phyloP scores from a whole-genome alignment of 1,140 invertebrate genomes.

The Drosophila sp. region DNA sequence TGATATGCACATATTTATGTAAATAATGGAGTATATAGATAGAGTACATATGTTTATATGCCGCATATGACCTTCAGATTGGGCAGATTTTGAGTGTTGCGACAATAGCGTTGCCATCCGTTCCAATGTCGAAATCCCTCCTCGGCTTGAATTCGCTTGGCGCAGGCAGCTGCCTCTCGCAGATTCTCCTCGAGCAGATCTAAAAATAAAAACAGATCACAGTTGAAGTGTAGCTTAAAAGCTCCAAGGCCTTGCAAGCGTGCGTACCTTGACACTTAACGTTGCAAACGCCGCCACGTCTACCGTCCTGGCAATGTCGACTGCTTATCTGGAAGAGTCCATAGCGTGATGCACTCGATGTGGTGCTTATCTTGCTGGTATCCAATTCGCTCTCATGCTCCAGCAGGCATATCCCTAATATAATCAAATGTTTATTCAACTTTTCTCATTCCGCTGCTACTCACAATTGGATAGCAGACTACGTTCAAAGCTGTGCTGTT shows the following conservation, averaged over 20 bases:
- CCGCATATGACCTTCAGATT: constrained; percentile 67
- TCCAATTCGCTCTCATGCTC: constrained; percentile 88
- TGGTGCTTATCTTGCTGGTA: constrained; percentile 86
- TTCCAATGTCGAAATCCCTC: constrained; percentile 89
- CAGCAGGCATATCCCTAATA: constrained; percentile 89
- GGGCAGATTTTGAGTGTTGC: constrained; percentile 88
- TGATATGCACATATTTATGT: neutral
- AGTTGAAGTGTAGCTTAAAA: neutral
- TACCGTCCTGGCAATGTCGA: constrained; percentile 58
- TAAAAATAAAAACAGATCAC: constrained; percentile 64
- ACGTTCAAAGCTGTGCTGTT: constrained; percentile 62
- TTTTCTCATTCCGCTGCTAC: constrained; percentile 5
- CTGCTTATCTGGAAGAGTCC: constrained; percentile 88
- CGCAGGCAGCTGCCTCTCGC: constrained; percentile 88
- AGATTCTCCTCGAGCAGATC: constrained; percentile 88
- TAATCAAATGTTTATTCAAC: neutral
- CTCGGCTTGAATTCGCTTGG: constrained; percentile 87
- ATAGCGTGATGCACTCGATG: constrained; percentile 87
- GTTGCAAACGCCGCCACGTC: constrained; percentile 66
- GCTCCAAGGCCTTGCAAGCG: neutral
- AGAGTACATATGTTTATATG: constrained; percentile 35
- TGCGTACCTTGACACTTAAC: constrained; percentile 66
- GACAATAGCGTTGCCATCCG: constrained; percentile 87
- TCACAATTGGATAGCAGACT: constrained; percentile 64
- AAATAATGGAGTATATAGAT: neutral